Conservation (phyloP, 2,113 vertebrate species). For the Notiomystis cincta region DNA sequence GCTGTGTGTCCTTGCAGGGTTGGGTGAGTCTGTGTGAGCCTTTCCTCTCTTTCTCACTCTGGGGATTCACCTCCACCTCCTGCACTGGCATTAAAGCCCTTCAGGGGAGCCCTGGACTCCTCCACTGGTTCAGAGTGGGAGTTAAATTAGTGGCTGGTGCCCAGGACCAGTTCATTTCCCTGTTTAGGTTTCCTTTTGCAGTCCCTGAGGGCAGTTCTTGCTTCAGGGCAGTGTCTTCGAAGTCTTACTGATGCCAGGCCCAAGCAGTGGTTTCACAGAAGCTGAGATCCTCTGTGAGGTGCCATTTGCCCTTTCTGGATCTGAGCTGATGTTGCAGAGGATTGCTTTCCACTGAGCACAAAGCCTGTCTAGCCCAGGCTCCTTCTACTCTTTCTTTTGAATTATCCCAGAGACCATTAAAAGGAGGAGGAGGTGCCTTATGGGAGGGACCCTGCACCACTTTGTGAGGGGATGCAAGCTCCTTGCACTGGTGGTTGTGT, state of each 20-base stretch:
- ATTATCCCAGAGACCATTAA: neutral
- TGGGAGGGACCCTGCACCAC: neutral
- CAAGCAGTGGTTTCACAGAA: neutral
- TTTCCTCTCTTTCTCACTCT: neutral
- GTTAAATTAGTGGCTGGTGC: neutral
- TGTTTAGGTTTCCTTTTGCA: neutral
- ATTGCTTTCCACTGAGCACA: neutral
- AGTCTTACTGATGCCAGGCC: neutral
- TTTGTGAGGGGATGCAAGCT: neutral
- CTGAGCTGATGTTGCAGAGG: neutral
- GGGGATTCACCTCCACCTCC: neutral
- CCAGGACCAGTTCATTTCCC: neutral
- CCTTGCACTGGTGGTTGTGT: neutral
- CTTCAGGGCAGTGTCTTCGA: neutral
- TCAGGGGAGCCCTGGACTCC: fast-evolving
- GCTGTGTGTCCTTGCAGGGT: neutral
- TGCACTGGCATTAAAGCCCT: neutral
- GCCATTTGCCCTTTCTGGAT: neutral
- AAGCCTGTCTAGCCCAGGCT: neutral
- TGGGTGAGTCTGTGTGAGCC: neutral
- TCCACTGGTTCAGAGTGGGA: neutral
- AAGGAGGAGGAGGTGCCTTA: neutral
- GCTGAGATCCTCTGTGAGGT: neutral
- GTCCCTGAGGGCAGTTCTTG: neutral
- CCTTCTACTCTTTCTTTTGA: neutral